phyloP scores from a whole-genome alignment of 2,113 vertebrate species.

The Sylvietta virens region DNA sequence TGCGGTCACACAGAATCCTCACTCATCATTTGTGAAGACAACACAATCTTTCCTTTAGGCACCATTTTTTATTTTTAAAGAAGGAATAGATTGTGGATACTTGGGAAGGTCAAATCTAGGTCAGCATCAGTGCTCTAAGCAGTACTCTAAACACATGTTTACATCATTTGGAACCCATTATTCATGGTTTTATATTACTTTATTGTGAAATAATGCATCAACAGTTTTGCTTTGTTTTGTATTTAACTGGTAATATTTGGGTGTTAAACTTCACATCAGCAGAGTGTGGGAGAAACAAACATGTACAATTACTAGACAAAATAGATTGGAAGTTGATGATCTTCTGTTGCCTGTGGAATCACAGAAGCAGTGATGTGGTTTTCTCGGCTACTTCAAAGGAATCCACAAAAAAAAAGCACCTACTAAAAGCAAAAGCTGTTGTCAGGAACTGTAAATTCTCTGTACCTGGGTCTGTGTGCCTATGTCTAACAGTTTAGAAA shows the following conservation, averaged over 20 bases:
- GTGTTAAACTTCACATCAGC: conserved; percentile 38
- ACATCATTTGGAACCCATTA: conserved; percentile 64
- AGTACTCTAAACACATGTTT: conserved; percentile 46
- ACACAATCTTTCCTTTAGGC: conserved; percentile 36
- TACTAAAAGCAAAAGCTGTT: conserved; percentile 11
- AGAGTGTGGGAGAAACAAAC: conserved; percentile 59
- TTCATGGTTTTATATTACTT: conserved; percentile 63
- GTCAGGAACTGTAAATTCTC: conserved; percentile 5
- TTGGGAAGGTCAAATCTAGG: conserved; percentile 62
- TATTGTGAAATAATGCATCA: conserved; percentile 64
- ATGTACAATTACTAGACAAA: conserved; percentile 54
- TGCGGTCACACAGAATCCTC: conserved; percentile 39
- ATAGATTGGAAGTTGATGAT: conserved; percentile 60
- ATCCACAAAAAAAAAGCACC: conserved; percentile 53
- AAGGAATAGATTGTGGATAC: conserved; percentile 42
- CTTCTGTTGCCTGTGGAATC: conserved; percentile 55
- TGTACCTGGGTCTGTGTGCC: not conserved
- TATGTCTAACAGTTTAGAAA: not conserved
- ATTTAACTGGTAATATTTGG: conserved; percentile 58
- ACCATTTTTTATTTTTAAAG: conserved; percentile 55
- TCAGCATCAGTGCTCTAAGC: conserved; percentile 25
- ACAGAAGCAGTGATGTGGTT: conserved; percentile 59
- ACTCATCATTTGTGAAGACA: conserved; percentile 51
- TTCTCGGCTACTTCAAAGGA: conserved; percentile 68
- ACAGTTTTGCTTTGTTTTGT: conserved; percentile 64